A percentile compares a stretch with the other conserved stretches of the same genome.
Conservation (phyloP, 2,888 invertebrate genomes). For the Ochropleura leucogaster region DNA sequence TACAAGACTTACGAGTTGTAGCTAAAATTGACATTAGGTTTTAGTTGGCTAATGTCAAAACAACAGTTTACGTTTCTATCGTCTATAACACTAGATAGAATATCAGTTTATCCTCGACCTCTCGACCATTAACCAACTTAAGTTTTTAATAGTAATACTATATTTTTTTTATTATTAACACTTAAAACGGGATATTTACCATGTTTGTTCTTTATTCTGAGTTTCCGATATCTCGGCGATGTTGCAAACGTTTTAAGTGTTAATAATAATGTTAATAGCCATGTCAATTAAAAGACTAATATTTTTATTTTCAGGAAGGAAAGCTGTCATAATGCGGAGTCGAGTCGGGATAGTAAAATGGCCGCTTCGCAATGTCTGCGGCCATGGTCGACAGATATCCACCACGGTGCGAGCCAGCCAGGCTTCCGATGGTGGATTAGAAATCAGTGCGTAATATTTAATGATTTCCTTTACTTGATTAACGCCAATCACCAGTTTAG, state of each 20-base stretch:
- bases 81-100: neutral
- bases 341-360: conserved; percentile 75
- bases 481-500: conserved; percentile 7
- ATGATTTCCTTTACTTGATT: conserved; percentile 41
- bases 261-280: no score
- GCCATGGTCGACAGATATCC: conserved; percentile 65
- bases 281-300: no score
- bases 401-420: conserved; percentile 70
- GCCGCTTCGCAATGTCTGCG: conserved; percentile 64
- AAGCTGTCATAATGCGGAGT: conserved; percentile 71
- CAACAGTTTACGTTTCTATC: neutral
- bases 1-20: no score
- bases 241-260: no score
- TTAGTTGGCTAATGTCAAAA: neutral
- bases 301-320: conserved; percentile 24
- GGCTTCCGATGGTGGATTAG: conserved; percentile 74
- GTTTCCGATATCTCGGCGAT: no score
- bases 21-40: neutral
- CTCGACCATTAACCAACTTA: neutral
- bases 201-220: no score
- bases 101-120: neutral
- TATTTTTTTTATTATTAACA: neutral
- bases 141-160: neutral
- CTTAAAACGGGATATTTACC: no score
- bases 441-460: conserved; percentile 71